Percentiles rank a stretch among this genome's conserved stretches.
Conservation (phyloP, 2,113 vertebrate genomes). For the Anser cygnoides region DNA sequence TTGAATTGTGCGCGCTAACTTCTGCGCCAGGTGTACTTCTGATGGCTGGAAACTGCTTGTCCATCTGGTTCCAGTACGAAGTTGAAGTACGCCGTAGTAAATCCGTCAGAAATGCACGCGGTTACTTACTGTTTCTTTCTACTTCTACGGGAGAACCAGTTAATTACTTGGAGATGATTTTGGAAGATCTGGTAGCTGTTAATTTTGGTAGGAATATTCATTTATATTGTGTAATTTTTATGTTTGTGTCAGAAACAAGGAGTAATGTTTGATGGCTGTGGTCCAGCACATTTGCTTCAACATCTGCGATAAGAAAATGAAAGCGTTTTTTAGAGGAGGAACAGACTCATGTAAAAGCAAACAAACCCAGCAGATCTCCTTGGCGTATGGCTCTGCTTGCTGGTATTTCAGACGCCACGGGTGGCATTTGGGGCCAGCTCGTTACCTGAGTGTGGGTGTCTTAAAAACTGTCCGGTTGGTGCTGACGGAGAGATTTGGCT, state of each 20-base stretch:
- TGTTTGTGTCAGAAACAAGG: not conserved
- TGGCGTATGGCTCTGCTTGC: rapidly evolving
- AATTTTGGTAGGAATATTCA: not conserved
- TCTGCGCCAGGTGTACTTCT: not conserved
- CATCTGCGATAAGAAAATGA: not conserved
- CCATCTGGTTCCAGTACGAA: not conserved
- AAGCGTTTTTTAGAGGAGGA: not conserved
- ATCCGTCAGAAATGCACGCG: rapidly evolving
- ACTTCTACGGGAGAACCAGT: not conserved
- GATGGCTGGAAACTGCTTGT: not conserved
- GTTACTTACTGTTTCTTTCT: not conserved
- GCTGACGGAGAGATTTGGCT: not conserved
- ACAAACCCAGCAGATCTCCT: not conserved
- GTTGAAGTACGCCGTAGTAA: not conserved
- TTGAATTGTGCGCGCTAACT: not conserved
- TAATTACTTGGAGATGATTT: not conserved
- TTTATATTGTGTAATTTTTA: not conserved
- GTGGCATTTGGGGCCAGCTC: not conserved
- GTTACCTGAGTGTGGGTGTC: too few relatives aligned
- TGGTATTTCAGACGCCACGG: rapidly evolving
- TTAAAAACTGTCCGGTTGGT: not conserved
- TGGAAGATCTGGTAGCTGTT: not conserved
- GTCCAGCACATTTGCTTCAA: not conserved
- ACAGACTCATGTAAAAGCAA: not conserved
- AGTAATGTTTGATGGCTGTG: not conserved